These are phyloP conservation scores for Hydrozoanthus gracilis DNA, from an alignment of 92 coral and sea anemone species.

Conservation along the genomic window DNA sequence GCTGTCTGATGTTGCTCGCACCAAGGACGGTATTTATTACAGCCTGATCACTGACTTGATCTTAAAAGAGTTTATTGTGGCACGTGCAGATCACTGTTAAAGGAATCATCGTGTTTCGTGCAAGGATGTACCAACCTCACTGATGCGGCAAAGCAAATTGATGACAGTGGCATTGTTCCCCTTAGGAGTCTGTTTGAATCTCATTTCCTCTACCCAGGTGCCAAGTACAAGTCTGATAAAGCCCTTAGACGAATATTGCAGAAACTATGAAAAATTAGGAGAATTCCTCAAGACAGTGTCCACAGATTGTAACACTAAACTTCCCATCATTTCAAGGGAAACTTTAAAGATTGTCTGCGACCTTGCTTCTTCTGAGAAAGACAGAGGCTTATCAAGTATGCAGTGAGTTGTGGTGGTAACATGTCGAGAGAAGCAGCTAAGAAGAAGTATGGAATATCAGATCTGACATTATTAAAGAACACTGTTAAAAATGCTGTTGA, in stretches of 20 bases:
- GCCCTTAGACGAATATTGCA: constrained; percentile 52
- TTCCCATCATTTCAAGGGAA: constrained; percentile 50
- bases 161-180: constrained; percentile 53
- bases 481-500: constrained; percentile 54
- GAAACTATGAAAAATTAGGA: constrained; percentile 37
- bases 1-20: constrained; percentile 32
- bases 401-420: constrained; percentile 48
- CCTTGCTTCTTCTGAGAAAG: constrained; percentile 67
- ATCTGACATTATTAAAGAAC: constrained; percentile 43
- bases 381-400: constrained; percentile 60
- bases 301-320: background rate
- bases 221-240: constrained; percentile 54
- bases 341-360: constrained; percentile 70
- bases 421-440: constrained; percentile 62
- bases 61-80: constrained; percentile 51
- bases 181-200: constrained; percentile 52
- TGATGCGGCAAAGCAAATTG: constrained; percentile 56
- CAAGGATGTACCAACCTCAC: constrained; percentile 42
- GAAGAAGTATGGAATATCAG: constrained; percentile 58
- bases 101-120: constrained; percentile 54
- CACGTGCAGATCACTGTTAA: constrained; percentile 49
- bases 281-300: constrained; percentile 40
- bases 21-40: constrained; percentile 49
- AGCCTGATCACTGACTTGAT: constrained; percentile 53
- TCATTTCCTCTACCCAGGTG: constrained; percentile 55